phyloP scores from a whole-genome alignment of 2,797 vertebrate genomes.

The Artibeus lituratus region DNA sequence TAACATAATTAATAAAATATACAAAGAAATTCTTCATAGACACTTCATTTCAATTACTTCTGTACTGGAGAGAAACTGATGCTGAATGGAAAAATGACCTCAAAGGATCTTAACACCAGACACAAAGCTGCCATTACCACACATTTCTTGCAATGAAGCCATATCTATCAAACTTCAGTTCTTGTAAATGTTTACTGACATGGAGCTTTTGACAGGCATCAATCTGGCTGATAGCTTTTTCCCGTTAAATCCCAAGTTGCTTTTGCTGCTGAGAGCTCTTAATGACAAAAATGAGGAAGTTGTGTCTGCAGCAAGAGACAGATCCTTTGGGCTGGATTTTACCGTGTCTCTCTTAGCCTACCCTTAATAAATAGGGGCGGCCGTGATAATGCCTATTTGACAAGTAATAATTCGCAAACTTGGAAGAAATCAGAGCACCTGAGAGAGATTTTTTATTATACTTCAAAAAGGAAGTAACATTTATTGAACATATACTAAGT shows the following conservation, averaged over 20 bases:
- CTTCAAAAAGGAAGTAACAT: neutral
- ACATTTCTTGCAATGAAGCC: slow-evolving; percentile 8
- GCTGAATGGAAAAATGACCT: slow-evolving; percentile 24
- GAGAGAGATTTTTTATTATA: neutral
- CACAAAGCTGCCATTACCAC: neutral
- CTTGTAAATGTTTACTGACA: slow-evolving; percentile 51
- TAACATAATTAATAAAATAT: no score
- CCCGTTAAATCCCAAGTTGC: slow-evolving; percentile 42
- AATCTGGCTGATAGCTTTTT: slow-evolving; percentile 33
- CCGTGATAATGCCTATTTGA: neutral
- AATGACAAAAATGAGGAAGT: slow-evolving; percentile 44
- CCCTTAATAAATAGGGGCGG: neutral
- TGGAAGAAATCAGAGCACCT: neutral
- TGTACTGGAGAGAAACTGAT: neutral
- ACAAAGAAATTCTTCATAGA: neutral
- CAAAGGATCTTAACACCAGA: neutral
- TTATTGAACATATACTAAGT: neutral
- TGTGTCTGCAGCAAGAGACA: slow-evolving; percentile 13
- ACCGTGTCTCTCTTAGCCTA: neutral
- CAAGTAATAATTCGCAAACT: neutral
- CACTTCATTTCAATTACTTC: neutral
- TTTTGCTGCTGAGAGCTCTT: slow-evolving; percentile 29
- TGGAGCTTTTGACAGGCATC: slow-evolving; percentile 39
- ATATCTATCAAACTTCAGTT: slow-evolving; percentile 35
- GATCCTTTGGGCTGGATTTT: neutral